Conservation (phyloP, 2,888 invertebrate species). For the Diogma glabrata region DNA sequence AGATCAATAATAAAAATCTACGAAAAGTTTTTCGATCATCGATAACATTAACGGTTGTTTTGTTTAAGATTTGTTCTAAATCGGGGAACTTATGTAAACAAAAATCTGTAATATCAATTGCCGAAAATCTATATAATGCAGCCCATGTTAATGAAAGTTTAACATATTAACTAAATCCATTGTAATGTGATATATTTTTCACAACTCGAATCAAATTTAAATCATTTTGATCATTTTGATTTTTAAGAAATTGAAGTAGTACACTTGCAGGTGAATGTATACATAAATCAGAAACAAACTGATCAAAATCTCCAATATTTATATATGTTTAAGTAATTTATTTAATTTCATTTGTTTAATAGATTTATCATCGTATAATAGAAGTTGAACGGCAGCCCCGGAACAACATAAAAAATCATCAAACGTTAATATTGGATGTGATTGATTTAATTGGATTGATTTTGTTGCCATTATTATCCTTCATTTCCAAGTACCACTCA, state of each 20-base stretch:
- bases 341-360: neutral
- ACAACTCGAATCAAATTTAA: conserved; percentile 7
- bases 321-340: neutral
- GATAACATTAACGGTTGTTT: no score
- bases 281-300: neutral
- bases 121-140: neutral
- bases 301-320: neutral
- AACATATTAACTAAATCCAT: neutral
- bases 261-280: neutral
- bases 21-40: no score
- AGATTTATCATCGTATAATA: neutral
- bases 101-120: neutral
- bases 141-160: conserved; percentile 1
- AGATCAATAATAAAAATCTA: neutral
- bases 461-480: no score
- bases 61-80: no score
- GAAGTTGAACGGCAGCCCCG: no score
- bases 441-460: neutral
- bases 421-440: neutral
- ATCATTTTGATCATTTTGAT: no score
- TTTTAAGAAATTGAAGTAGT: neutral
- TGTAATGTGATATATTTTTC: conserved; percentile 1
- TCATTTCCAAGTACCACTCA: no score
- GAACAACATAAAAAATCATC: neutral
- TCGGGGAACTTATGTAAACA: no score